phyloP scores from a whole-genome alignment of 2,888 invertebrate species.

The Clivina fossor region DNA sequence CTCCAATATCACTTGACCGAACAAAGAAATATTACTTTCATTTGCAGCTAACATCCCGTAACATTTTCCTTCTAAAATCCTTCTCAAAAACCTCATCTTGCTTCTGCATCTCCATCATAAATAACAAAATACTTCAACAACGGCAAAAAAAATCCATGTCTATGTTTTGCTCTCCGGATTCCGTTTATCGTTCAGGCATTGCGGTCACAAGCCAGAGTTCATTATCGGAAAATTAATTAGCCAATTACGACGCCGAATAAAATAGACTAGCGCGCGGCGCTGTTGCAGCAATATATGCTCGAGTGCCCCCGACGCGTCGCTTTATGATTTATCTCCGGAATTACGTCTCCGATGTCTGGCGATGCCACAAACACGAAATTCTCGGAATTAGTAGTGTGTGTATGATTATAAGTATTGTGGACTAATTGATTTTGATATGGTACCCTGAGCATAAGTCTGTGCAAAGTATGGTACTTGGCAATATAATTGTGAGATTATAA shows the following conservation, averaged over 20 bases:
- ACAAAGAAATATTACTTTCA: conserved; percentile 7
- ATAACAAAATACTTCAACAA: neutral
- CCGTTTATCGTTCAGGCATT: neutral
- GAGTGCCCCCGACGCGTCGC: neutral
- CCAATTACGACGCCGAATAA: conserved; percentile 45
- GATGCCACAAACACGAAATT: neutral
- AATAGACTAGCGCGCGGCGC: conserved; percentile 2
- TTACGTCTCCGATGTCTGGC: neutral
- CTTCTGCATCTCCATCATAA: conserved; percentile 1
- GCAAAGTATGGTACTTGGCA: too few relatives aligned
- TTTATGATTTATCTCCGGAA: conserved; percentile 13
- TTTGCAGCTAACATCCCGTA: conserved; percentile 9
- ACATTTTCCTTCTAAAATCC: neutral
- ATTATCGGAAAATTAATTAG: conserved; percentile 52
- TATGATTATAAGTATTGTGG: conserved; percentile 5
- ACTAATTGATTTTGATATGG: conserved; percentile 5
- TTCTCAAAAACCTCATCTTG: neutral
- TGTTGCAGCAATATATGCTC: neutral
- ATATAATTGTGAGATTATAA: too few relatives aligned
- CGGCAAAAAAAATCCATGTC: neutral
- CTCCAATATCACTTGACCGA: too few relatives aligned
- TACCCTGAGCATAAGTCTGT: too few relatives aligned
- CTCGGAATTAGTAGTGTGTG: too few relatives aligned
- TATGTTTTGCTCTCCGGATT: neutral
- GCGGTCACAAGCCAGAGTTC: conserved; percentile 47